These are phyloP conservation scores for Troglohyphantes excavatus DNA, from an alignment of 2,888 invertebrate genomes.

Conservation along the genomic window DNA sequence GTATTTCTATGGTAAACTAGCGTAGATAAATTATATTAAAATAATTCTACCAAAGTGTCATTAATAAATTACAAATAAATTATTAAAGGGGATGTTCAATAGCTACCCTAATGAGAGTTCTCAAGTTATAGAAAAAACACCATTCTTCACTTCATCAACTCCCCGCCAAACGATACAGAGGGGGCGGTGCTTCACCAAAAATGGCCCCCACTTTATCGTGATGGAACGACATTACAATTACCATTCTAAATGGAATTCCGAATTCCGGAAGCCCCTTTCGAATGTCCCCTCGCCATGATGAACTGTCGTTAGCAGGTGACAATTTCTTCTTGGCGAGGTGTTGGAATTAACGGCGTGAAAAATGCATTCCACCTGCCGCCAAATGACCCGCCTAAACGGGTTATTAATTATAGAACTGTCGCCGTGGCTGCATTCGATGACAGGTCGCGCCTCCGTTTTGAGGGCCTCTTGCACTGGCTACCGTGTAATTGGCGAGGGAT, in stretches of 20 bases:
- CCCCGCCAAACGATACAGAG: background rate
- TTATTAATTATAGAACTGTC: constrained; percentile 76
- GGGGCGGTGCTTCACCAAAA: background rate
- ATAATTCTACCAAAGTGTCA: background rate
- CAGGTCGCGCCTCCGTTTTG: constrained; percentile 60
- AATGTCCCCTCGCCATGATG: constrained; percentile 58
- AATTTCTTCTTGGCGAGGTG: constrained; percentile 65
- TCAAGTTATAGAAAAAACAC: background rate
- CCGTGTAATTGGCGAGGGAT: constrained; percentile 42
- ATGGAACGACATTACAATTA: constrained; percentile 55
- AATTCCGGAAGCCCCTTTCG: constrained; percentile 36
- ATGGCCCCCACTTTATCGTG: constrained; percentile 26
- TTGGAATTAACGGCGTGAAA: constrained; percentile 47
- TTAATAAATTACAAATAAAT: background rate
- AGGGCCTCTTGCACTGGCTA: constrained; percentile 55
- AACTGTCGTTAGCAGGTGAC: constrained; percentile 67
- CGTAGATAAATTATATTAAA: too few relatives aligned
- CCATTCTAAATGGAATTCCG: constrained; percentile 59
- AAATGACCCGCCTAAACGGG: constrained; percentile 75
- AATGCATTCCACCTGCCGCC: constrained; percentile 61
- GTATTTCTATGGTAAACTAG: too few relatives aligned
- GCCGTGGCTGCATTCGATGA: constrained; percentile 69
- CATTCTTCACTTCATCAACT: constrained; percentile 4
- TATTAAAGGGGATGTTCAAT: background rate
- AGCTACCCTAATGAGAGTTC: background rate